Evolutionary conservation across 2,888 invertebrate genomes (phyloP), one percentile per base, ranked within the genome.

Genomic region (Drosophila glabriapex): DNA sequence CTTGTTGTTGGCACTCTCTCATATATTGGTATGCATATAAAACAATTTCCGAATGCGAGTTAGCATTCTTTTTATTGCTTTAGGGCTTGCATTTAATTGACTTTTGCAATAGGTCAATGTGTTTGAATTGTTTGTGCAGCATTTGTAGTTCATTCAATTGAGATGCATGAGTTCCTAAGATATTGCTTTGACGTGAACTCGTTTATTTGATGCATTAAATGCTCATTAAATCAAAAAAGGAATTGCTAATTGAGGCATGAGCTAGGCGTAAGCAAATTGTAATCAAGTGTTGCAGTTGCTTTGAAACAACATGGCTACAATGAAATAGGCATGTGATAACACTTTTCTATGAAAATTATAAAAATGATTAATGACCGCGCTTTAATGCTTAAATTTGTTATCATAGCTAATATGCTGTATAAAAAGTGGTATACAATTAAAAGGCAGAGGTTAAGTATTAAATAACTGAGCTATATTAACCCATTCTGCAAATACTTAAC

Each of bases 11-110:
- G 58, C 31, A 9, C 62, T 33, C 41, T n/a, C 19, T 41, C 22
- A 55, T 63, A 74, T 69, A 68, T 67, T 65, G 25, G 14, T 62
- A 41, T 61, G 22, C 43, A 56, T 39, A 39, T 33, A 54, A 60
- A 64, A 60, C 62, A 71, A 65, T 39, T 76, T 76, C 43, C 50
- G 56, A 68, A 55, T 68, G 31, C 76, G 68, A 50, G 65, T 56
- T 70, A 60, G 35, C 53, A 12, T 14, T 37, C 28, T 59, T 63
- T 72, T 28, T 41, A 55, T 64, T 63, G 63, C 58, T 67, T 52
- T 1, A 56, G 69, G 67, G 67, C 49, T 62, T 56, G 61, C 69
- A 69, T 82, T 87, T 87, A 84, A 85, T 84, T 84, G 84, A 85
- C 85, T 71, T 59, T 52, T 46, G 31, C 61, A 71, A 49, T 68